Conservation (phyloP, 2,797 vertebrate species). For the Acanthopagrus latus region DNA sequence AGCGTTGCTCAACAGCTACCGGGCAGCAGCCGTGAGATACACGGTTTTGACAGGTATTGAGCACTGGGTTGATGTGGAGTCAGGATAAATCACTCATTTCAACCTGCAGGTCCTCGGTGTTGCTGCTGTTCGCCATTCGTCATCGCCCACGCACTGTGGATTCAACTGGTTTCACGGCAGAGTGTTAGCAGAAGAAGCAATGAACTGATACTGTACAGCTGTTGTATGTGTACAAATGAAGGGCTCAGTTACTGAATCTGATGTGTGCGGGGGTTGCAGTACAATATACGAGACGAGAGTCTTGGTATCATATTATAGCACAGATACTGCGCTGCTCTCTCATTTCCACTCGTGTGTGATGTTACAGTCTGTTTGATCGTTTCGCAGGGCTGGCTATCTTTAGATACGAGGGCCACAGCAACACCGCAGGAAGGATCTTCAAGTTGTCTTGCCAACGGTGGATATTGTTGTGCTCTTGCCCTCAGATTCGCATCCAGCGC, state of each 20-base stretch:
- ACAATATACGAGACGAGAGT: slow-evolving; percentile 12
- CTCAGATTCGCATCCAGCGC: slow-evolving; percentile 23
- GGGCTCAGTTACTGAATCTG: slow-evolving; percentile 41
- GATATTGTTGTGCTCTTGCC: slow-evolving; percentile 37
- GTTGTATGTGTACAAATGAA: slow-evolving; percentile 54
- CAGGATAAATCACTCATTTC: slow-evolving; percentile 7
- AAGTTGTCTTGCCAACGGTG: slow-evolving; percentile 41
- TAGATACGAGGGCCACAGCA: slow-evolving; percentile 38
- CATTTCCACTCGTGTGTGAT: slow-evolving; percentile 36
- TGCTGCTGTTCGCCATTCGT: not conserved
- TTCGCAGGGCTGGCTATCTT: slow-evolving; percentile 47
- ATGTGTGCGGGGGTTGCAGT: slow-evolving; percentile 16
- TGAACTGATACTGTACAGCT: slow-evolving; percentile 44
- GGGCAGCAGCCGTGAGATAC: not conserved
- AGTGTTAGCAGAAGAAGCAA: slow-evolving; percentile 14
- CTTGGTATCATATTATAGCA: slow-evolving; percentile 9
- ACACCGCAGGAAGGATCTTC: slow-evolving; percentile 32
- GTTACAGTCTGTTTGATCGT: slow-evolving; percentile 45
- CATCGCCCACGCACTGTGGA: not conserved
- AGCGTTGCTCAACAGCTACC: slow-evolving; percentile 23
- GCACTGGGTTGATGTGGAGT: slow-evolving; percentile 12
- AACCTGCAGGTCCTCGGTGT: not conserved
- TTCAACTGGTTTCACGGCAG: slow-evolving; percentile 16
- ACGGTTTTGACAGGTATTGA: slow-evolving; percentile 22
- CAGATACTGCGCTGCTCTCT: slow-evolving; percentile 12